phyloP scores from a whole-genome alignment of 2,797 vertebrate genomes.

The Brotula barbata region DNA sequence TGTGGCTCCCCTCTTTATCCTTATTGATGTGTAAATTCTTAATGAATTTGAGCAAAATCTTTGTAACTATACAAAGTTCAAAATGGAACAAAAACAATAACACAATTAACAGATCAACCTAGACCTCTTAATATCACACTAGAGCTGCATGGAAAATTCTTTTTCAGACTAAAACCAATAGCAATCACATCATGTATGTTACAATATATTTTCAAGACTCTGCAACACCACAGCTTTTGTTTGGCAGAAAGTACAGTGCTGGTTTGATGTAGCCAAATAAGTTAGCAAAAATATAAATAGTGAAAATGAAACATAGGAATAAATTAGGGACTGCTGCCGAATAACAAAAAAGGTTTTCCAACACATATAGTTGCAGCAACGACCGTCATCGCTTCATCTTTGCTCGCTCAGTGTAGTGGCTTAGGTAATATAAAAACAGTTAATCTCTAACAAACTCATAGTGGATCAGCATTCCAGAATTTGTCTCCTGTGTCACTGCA shows the following conservation, averaged over 20 bases:
- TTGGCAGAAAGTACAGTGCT: constrained; percentile 47
- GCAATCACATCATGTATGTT: constrained; percentile 56
- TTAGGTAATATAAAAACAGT: constrained; percentile 15
- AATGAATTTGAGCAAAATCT: constrained; percentile 22
- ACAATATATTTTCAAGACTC: constrained; percentile 46
- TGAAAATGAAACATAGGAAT: constrained; percentile 58
- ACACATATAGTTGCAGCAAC: constrained; percentile 5
- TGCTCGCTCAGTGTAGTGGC: neutral
- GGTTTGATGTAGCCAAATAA: constrained; percentile 68
- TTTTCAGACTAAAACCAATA: constrained; percentile 36
- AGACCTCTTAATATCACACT: constrained; percentile 23
- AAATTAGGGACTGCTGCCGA: constrained; percentile 56
- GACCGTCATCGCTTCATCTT: neutral
- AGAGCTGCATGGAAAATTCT: constrained; percentile 17
- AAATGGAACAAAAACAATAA: constrained; percentile 51
- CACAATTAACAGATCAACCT: constrained; percentile 58
- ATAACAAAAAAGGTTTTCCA: constrained; percentile 13
- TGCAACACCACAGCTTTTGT: neutral
- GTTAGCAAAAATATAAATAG: constrained; percentile 75
- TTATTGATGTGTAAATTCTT: constrained; percentile 13
- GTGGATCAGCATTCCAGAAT: constrained; percentile 24
- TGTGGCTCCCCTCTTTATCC: constrained; percentile 18
- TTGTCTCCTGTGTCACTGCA: constrained; percentile 7
- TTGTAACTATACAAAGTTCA: constrained; percentile 45
- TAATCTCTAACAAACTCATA: constrained; percentile 4